phyloP scores from a whole-genome alignment of 2,113 vertebrate genomes.

The Hemichromis elongatus region DNA sequence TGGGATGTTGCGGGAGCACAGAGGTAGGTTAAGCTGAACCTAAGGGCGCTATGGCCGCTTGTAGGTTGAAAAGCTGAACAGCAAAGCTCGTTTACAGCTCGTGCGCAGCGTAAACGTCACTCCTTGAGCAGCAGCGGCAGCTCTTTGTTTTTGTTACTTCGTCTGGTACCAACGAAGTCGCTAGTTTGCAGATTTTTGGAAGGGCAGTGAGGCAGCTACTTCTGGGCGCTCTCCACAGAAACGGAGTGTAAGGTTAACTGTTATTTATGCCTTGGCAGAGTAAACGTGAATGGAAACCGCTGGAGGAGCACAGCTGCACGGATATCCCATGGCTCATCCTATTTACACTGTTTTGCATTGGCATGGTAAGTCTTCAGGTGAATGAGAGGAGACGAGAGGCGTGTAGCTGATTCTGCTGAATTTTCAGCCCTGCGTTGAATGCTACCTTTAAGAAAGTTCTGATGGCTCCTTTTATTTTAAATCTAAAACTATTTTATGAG shows the following conservation, averaged over 20 bases:
- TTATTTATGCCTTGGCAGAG: slow-evolving; percentile 70
- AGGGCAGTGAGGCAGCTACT: neutral
- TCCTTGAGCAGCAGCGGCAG: neutral
- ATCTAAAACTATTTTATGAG: neutral
- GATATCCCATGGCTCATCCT: slow-evolving; percentile 93
- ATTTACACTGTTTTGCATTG: slow-evolving; percentile 85
- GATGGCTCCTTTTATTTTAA: neutral
- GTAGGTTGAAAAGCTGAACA: neutral
- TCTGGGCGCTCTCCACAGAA: neutral
- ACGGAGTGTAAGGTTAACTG: neutral
- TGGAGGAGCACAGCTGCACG: slow-evolving; percentile 90
- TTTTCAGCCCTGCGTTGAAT: neutral
- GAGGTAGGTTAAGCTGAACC: slow-evolving; percentile 27
- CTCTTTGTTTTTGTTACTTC: neutral
- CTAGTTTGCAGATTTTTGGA: neutral
- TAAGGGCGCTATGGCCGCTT: neutral
- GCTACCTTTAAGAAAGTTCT: neutral
- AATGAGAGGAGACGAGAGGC: neutral
- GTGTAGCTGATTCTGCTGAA: neutral
- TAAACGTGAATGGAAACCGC: slow-evolving; percentile 89
- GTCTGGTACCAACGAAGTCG: neutral
- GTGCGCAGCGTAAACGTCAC: neutral
- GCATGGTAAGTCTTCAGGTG: slow-evolving; percentile 84
- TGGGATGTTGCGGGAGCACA: slow-evolving; percentile 59
- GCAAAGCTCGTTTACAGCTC: neutral